Evolutionary conservation across 1,140 invertebrate genomes (phyloP).

Genomic region (Oedothorax gibbosus): DNA sequence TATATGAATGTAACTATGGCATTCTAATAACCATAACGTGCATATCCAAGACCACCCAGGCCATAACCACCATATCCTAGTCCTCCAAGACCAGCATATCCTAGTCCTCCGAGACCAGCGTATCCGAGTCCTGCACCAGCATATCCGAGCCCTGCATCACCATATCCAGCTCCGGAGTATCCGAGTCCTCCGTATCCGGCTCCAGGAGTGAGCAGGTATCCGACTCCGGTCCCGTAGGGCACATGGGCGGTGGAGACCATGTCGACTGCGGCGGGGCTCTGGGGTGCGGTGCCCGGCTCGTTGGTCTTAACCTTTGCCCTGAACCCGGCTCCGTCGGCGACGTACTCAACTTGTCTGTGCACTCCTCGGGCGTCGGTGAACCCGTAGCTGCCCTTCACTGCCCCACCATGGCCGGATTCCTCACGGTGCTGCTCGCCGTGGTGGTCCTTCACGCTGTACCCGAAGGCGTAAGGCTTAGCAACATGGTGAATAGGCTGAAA

Average conservation of each 20-base stretch:
- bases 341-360: constrained; percentile 30
- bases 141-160: neutral
- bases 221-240: neutral
- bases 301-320: constrained; percentile 32
- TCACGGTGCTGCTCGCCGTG: constrained; percentile 31
- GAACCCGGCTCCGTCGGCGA: constrained; percentile 18
- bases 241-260: constrained; percentile 13
- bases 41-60: neutral
- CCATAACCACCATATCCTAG: constrained; percentile 2
- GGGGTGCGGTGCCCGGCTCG: constrained; percentile 13
- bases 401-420: constrained; percentile 12
- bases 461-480: constrained; percentile 21
- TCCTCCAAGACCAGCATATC: neutral
- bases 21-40: constrained; percentile 21
- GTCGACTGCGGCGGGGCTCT: constrained; percentile 24
- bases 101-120: neutral
- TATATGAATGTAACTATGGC: too few relatives aligned
- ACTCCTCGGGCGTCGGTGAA: constrained; percentile 30
- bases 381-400: constrained; percentile 18
- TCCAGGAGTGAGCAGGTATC: too few relatives aligned
- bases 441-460: constrained; percentile 36
- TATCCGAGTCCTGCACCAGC: neutral
- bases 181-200: too few relatives aligned
- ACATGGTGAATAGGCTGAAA: neutral
- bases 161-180: neutral